Evolutionary conservation across 2,888 invertebrate genomes (phyloP).

Genomic region (Drosophila mimetica): DNA sequence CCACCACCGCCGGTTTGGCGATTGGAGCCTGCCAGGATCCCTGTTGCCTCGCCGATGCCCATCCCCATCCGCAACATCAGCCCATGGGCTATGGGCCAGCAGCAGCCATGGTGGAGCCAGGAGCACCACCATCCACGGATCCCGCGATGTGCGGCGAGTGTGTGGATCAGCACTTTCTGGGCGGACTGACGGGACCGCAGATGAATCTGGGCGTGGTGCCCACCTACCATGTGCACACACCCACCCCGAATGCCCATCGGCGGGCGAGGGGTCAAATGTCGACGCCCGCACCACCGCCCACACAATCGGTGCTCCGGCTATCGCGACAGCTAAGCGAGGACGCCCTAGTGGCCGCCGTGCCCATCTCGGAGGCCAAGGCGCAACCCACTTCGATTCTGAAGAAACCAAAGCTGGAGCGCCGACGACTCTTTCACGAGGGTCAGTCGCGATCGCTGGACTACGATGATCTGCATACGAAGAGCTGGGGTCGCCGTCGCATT

Average conservation of each 20-base stretch:
- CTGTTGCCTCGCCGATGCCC: conserved; percentile 80
- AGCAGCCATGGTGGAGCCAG: conserved; percentile 62
- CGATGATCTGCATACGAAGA: conserved; percentile 82
- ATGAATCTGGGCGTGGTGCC: conserved; percentile 80
- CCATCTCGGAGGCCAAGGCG: conserved; percentile 80
- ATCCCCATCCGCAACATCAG: conserved; percentile 82
- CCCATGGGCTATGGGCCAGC: conserved; percentile 73
- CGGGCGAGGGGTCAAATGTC: conserved; percentile 72
- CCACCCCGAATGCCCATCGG: conserved; percentile 82
- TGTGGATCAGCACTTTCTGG: conserved; percentile 83
- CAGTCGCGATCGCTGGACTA: conserved; percentile 84
- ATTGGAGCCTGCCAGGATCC: conserved; percentile 80
- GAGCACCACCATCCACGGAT: conserved; percentile 82
- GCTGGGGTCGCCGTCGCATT: conserved; percentile 83
- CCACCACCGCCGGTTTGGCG: conserved; percentile 77
- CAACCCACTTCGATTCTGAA: conserved; percentile 82
- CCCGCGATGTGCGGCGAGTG: conserved; percentile 83
- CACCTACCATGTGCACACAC: conserved; percentile 82
- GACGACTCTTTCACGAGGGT: conserved; percentile 81
- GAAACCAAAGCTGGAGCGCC: conserved; percentile 81
- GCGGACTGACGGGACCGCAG: conserved; percentile 78
- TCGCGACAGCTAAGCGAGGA: conserved; percentile 83
- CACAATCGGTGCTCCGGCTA: conserved; percentile 78
- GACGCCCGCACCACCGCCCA: conserved; percentile 77
- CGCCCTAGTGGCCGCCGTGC: conserved; percentile 81